A percentile compares a stretch with the other conserved stretches of the same genome.
Evolutionary conservation across 2,797 vertebrate species (phyloP).

Genomic region (Melanotaenia nigrans): DNA sequence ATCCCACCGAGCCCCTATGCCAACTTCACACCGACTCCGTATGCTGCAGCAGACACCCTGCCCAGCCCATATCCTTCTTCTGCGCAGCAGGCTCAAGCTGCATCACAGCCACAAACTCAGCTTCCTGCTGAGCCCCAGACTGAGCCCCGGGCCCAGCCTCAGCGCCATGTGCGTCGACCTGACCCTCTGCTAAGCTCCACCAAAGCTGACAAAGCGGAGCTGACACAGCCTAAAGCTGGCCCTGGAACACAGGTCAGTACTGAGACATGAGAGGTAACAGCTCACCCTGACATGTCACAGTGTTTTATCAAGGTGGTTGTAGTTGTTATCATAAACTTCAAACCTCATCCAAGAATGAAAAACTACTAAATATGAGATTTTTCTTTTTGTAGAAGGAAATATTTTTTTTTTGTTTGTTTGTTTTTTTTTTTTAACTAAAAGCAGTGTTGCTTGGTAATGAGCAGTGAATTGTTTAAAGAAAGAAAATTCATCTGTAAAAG

Average conservation of each 20-base stretch:
- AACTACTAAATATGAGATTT: neutral
- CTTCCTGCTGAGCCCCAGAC: constrained; percentile 10
- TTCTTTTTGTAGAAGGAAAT: constrained; percentile 10
- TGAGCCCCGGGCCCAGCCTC: constrained; percentile 17
- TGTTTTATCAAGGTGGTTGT: constrained; percentile 2
- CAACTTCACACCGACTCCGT: constrained; percentile 72
- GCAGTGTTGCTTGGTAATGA: constrained; percentile 9
- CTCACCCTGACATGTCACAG: constrained; percentile 10
- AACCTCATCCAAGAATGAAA: neutral
- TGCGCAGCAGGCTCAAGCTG: constrained; percentile 28
- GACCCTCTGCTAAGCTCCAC: constrained; percentile 24
- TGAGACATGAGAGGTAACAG: constrained; percentile 26
- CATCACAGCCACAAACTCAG: constrained; percentile 31
- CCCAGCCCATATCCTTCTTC: constrained; percentile 53
- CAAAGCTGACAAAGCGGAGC: constrained; percentile 21
- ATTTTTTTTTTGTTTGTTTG: neutral
- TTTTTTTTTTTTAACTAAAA: constrained; percentile 4
- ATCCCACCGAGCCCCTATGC: constrained; percentile 73
- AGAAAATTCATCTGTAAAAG: constrained; percentile 6
- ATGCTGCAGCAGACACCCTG: constrained; percentile 38
- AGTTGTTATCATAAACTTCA: too few species aligned
- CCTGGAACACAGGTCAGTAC: constrained; percentile 67
- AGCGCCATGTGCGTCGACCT: constrained; percentile 2
- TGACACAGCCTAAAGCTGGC: constrained; percentile 27
- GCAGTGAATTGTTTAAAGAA: neutral